A percentile compares a stretch with the other conserved stretches of the same genome.
These are phyloP conservation scores for Limnephilus lunatus DNA, from an alignment of 2,888 invertebrate species.

Conservation along the genomic window DNA sequence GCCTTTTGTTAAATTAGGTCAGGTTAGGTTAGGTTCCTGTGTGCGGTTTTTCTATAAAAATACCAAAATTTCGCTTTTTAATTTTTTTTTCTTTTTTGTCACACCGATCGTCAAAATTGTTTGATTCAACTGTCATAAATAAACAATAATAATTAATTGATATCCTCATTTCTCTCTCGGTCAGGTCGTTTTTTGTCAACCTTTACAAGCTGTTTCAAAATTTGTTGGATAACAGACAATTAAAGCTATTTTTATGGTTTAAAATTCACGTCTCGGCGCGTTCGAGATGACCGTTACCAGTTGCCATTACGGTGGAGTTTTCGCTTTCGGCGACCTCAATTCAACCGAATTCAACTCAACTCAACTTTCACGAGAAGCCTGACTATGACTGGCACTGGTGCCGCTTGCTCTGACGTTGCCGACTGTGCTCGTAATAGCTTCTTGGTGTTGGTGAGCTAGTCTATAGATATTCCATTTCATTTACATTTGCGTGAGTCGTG, in stretches of 20 bases:
- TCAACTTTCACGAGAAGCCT: slow-evolving; percentile 52
- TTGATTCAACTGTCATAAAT: not conserved
- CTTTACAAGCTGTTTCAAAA: not conserved
- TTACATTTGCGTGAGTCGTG: not conserved
- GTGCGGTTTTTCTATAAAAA: too few species aligned
- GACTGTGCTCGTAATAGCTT: not conserved
- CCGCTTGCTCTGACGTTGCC: not conserved
- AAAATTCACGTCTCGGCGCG: not conserved
- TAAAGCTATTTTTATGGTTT: not conserved
- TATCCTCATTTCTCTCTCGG: not conserved
- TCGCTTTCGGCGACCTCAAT: slow-evolving; percentile 58
- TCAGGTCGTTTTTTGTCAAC: not conserved
- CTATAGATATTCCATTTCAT: not conserved
- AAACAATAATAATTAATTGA: not conserved
- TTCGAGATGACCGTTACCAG: slow-evolving; percentile 8
- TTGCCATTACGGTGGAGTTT: slow-evolving; percentile 21
- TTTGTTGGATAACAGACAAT: not conserved
- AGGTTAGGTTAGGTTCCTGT: too few species aligned
- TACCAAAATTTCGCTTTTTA: too few species aligned
- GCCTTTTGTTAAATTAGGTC: too few species aligned
- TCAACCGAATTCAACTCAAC: slow-evolving; percentile 2
- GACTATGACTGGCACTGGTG: slow-evolving; percentile 13
- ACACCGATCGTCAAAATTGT: not conserved
- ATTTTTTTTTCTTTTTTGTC: too few species aligned
- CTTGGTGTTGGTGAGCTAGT: not conserved